Evolutionary conservation across 2,888 invertebrate genomes (phyloP), one percentile per base, ranked within the genome.

Genomic region (Heliconius ethilla): DNA sequence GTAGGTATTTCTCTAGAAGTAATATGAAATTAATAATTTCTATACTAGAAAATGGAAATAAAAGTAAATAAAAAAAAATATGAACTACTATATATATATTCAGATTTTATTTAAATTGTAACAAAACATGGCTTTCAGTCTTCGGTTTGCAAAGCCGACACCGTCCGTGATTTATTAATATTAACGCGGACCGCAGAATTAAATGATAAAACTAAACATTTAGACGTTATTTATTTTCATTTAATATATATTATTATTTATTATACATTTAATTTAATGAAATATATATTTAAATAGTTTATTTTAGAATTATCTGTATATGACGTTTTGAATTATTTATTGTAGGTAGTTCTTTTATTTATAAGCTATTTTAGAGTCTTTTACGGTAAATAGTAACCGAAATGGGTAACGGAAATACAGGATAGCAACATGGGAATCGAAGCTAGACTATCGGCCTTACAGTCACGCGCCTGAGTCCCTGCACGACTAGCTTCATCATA

Each of bases 71-170:
- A 65, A 65, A 65, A 18, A 63, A 1, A 25, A 66, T 15, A 37
- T 33, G 11, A 40, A 22, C 27, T n/a, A n/a, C 9, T 9, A 22
- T 59, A 27, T 63, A 62, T 25, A 62, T 25, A 62, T 62, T 69
- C 69, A 25, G 40, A 69, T 69, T 40, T 40, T 69, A 67, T 40
- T 69, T 69, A 25, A 69, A 40, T n/a, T 40, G 40, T 40, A 69
- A 69, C 40, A 69, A 40, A 69, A 37, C 13, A 11, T 25, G 40
- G 40, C 25, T 69, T 69, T 40, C 69, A 40, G 40, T 45, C 25
- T 69, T 69, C 25, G 69, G 69, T 69, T 69, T 45, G 11, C 67
- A 69, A 69, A 69, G 69, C 69, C 25, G 69, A 69, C 69, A 69
- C 40, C n/a, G 15, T 15, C 40, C 69, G 69, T 69, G 69, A 69